These are phyloP conservation scores for Spisula subtruncata DNA, from an alignment of 2,888 invertebrate species.

Conservation along the genomic window DNA sequence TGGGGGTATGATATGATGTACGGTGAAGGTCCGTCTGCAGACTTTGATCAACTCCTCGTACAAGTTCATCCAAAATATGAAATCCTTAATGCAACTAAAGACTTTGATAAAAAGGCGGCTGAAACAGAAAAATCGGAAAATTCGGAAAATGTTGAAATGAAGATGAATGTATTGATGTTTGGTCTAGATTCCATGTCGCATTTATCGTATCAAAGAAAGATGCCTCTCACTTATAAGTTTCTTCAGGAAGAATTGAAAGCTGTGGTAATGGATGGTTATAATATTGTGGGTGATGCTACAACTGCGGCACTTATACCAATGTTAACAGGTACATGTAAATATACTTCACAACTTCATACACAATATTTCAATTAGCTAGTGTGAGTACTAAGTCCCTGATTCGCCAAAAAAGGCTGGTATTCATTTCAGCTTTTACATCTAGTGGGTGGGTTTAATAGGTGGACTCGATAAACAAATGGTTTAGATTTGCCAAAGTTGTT, in stretches of 20 bases:
- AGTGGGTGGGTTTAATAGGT: too few species aligned
- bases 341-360: neutral
- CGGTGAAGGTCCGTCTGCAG: conserved; percentile 62
- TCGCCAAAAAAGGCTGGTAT: too few species aligned
- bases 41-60: conserved; percentile 84
- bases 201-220: conserved; percentile 80
- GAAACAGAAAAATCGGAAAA: neutral
- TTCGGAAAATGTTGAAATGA: neutral
- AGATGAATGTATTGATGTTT: conserved; percentile 83
- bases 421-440: too few species aligned
- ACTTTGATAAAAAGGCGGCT: neutral
- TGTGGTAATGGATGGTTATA: conserved; percentile 84
- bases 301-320: conserved; percentile 84
- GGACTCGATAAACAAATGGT: too few species aligned
- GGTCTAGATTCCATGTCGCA: conserved; percentile 85
- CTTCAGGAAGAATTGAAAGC: conserved; percentile 78
- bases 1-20: neutral
- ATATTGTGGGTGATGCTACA: conserved; percentile 85
- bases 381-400: too few species aligned
- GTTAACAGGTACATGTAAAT: conserved; percentile 79
- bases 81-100: conserved; percentile 54
- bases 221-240: conserved; percentile 81
- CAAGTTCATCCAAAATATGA: conserved; percentile 80
- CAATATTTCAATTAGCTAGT: too few species aligned
- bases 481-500: too few species aligned